Conservation (phyloP, 2,888 invertebrate species). For the Meandrusa payeni region DNA sequence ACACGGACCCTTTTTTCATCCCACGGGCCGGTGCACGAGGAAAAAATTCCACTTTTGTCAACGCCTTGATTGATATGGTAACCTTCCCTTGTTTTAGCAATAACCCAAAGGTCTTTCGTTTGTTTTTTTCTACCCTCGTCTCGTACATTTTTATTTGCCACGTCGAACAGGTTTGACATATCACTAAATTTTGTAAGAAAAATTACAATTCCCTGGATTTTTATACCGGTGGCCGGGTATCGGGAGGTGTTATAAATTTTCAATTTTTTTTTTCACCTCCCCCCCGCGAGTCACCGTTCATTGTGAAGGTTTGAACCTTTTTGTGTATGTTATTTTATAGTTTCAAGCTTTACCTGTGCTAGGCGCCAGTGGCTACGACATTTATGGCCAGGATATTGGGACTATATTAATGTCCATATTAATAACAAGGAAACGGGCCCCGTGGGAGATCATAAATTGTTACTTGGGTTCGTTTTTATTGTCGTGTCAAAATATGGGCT, state of each 20-base stretch:
- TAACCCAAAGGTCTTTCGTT: slow-evolving; percentile 61
- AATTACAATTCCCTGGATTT: slow-evolving; percentile 71
- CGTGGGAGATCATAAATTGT: slow-evolving; percentile 64
- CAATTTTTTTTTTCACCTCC: slow-evolving; percentile 57
- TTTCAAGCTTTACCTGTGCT: slow-evolving; percentile 66
- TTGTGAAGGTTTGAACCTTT: slow-evolving; percentile 64
- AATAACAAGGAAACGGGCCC: slow-evolving; percentile 66
- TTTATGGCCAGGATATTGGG: slow-evolving; percentile 77
- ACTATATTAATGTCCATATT: slow-evolving; percentile 77
- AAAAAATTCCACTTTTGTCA: slow-evolving; percentile 74
- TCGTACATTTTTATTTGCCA: slow-evolving; percentile 76
- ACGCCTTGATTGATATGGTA: slow-evolving; percentile 78
- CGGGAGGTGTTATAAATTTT: slow-evolving; percentile 72
- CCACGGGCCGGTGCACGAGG: slow-evolving; percentile 48
- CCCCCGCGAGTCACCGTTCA: slow-evolving; percentile 59
- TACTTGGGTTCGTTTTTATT: slow-evolving; percentile 49
- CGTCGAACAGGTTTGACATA: slow-evolving; percentile 77
- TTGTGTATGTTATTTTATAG: slow-evolving; percentile 63
- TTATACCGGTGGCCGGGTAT: slow-evolving; percentile 67
- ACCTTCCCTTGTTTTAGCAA: slow-evolving; percentile 79
- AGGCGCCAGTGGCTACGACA: slow-evolving; percentile 78
- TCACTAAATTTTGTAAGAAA: slow-evolving; percentile 79
- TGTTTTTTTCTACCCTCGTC: slow-evolving; percentile 50
- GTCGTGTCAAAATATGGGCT: slow-evolving; percentile 61
- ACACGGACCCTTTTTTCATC: slow-evolving; percentile 70